Evolutionary conservation across 2,113 vertebrate genomes (phyloP), one percentile per base, ranked within the genome.

Genomic region (Daboia siamensis): DNA sequence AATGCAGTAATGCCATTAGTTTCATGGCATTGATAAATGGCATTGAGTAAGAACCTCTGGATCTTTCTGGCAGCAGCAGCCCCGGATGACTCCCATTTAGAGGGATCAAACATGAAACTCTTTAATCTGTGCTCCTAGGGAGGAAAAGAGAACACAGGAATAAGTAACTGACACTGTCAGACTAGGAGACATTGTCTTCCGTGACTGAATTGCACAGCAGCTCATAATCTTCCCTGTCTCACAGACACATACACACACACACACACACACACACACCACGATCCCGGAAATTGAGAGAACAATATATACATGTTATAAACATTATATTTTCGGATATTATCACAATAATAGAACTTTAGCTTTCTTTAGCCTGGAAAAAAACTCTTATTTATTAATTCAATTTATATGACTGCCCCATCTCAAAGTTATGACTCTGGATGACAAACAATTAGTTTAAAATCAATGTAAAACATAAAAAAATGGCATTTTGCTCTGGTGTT

Each of bases 91-190:
- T 92, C 33, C 11, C 1, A 8, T 26, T 44, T 80, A 39, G 17
- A 44, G 44, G 86, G 55, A 88, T 39, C 23, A 84, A 10, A 13
- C 9, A 48, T 23, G 90, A 93, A 69, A 61, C 0, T 0, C 15
- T 86, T 57, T 44, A 44, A 39, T 21, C 39, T 11, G n/a, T 56
- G 59, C 39, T 88, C 87, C 39, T 24, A 64, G 48, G 61, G 74
- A 74, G 51, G 48, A 39, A 3, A 29, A 52, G 24, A 24, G 17
- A 57, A 44, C 29, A 29, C 29, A 44, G 11, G 20, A 44, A 95
- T 90, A 90, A 95, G 91, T 33, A 86, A 92, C 56, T 13, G 21
- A 13, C 26, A 86, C 55, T 93, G 39, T 51, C 56, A 39, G 85
- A 21, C 39, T 48, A 21, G 26, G 55, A 90, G n/a, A 55, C 24